These are phyloP conservation scores for Neolamprologus tretocephalus DNA, from an alignment of 2,113 vertebrate genomes.

Conservation along the genomic window DNA sequence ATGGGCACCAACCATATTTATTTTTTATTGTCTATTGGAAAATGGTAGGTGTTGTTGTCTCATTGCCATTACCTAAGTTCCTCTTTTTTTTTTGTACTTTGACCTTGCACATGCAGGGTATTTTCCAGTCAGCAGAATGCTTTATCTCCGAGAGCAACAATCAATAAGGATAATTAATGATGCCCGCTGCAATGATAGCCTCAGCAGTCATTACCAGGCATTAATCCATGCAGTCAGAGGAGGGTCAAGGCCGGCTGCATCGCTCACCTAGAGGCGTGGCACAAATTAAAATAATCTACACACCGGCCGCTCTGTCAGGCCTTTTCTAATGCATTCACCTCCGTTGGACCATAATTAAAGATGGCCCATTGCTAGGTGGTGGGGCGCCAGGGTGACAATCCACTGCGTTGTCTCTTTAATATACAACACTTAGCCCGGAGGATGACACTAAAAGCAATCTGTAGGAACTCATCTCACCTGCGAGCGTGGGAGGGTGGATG, in stretches of 20 bases:
- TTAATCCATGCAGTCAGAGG: conserved; percentile 96
- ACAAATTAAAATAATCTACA: conserved; percentile 99
- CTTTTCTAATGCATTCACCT: conserved; percentile 67
- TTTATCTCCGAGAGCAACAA: conserved; percentile 99
- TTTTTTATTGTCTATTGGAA: conserved; percentile 6
- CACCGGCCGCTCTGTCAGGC: conserved; percentile 77
- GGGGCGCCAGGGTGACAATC: conserved; percentile 57
- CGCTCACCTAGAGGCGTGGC: conserved; percentile 89
- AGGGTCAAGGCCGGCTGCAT: conserved; percentile 98
- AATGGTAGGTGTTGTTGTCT: conserved; percentile 22
- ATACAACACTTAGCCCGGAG: conserved; percentile 69
- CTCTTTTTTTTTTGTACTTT: conserved; percentile 73
- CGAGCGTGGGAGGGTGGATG: conserved; percentile 38
- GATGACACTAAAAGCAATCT: conserved; percentile 72
- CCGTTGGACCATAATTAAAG: conserved; percentile 69
- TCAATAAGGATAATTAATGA: conserved; percentile 99
- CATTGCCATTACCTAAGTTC: conserved; percentile 85
- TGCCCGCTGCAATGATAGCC: conserved; percentile 99
- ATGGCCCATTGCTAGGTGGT: conserved; percentile 57
- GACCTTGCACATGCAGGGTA: conserved; percentile 95
- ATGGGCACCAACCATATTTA: conserved; percentile 21
- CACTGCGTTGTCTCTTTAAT: conserved; percentile 66
- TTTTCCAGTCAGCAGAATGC: conserved; percentile 99
- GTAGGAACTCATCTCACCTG: conserved; percentile 65
- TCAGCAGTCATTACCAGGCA: conserved; percentile 98